A percentile compares a stretch with the other conserved stretches of the same genome.
Conservation (phyloP, 2,113 vertebrate species). For the Xiphophorus couchianus region DNA sequence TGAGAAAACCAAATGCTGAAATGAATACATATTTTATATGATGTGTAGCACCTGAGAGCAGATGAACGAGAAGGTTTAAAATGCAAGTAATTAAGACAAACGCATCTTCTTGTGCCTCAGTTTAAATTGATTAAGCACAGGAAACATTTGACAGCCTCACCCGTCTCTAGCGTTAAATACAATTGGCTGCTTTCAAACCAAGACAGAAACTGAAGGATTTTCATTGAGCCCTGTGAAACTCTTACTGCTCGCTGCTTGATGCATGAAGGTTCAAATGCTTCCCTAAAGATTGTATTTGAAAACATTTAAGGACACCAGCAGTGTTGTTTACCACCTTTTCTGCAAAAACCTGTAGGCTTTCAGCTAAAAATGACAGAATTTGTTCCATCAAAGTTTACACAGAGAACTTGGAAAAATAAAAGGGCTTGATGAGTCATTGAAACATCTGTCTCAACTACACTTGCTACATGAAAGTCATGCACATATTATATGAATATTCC, state of each 20-base stretch:
- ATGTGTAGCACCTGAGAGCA: conserved; percentile 19
- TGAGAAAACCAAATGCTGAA: conserved; percentile 24
- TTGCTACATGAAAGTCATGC: conserved; percentile 3
- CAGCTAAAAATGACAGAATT: background rate
- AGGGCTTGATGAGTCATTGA: conserved; percentile 5
- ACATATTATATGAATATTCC: background rate
- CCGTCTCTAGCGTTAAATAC: conserved; percentile 23
- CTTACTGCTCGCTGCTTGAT: conserved; percentile 15
- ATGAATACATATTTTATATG: conserved; percentile 18
- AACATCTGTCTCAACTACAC: background rate
- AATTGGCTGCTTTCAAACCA: conserved; percentile 25
- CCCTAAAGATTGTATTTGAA: conserved; percentile 22
- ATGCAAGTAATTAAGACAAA: conserved; percentile 11
- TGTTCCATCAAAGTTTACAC: conserved; percentile 8
- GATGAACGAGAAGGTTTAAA: conserved; percentile 1
- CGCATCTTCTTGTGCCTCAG: background rate
- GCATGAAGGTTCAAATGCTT: conserved; percentile 17
- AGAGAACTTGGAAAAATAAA: background rate
- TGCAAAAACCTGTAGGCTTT: conserved; percentile 9
- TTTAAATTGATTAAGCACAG: conserved; percentile 15
- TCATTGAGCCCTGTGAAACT: conserved; percentile 24
- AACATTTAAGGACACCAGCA: conserved; percentile 8
- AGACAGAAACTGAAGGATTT: conserved; percentile 24
- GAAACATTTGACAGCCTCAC: background rate
- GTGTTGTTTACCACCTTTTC: conserved; percentile 1